Evolutionary conservation across 2,113 vertebrate genomes (phyloP).

Genomic region (Panurus biarmicus): DNA sequence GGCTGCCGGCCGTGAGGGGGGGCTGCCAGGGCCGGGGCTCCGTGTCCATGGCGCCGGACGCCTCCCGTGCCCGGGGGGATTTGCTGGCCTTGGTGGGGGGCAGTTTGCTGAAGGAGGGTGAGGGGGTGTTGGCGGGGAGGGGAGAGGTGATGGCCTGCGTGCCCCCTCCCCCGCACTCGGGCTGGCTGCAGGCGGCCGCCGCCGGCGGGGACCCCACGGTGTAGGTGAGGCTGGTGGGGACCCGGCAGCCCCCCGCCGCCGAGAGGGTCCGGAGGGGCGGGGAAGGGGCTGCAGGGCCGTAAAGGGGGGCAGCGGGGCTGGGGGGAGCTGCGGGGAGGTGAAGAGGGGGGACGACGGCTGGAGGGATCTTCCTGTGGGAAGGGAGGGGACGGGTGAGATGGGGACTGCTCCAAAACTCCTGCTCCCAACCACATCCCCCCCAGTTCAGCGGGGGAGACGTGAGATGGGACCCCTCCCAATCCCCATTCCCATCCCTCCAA

Average conservation of each 20-base stretch:
- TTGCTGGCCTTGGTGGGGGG: constrained; percentile 79
- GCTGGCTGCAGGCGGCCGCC: constrained; percentile 71
- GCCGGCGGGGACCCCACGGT: constrained; percentile 55
- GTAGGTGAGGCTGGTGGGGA: neutral
- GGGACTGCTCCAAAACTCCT: neutral
- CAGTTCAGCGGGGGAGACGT: neutral
- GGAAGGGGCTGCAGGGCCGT: neutral
- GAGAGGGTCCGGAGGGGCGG: neutral
- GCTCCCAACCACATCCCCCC: neutral
- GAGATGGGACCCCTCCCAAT: neutral
- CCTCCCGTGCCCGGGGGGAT: constrained; percentile 72
- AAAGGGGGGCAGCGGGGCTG: neutral
- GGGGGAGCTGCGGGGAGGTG: constrained; percentile 47
- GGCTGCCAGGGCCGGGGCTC: constrained; percentile 77
- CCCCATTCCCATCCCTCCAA: neutral
- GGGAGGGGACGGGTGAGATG: neutral
- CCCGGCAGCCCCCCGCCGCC: neutral
- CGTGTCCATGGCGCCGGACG: neutral
- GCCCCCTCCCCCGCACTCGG: constrained; percentile 47
- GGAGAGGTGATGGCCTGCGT: constrained; percentile 70
- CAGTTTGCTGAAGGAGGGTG: constrained; percentile 67
- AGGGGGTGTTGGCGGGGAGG: constrained; percentile 63
- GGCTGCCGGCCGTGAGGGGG: constrained; percentile 59
- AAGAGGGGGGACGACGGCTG: constrained; percentile 72
- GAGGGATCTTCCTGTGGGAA: constrained; percentile 84